Base-by-base conservation (phyloP, 2,888 invertebrate genomes). In the Orchesella flavescens region DNA sequence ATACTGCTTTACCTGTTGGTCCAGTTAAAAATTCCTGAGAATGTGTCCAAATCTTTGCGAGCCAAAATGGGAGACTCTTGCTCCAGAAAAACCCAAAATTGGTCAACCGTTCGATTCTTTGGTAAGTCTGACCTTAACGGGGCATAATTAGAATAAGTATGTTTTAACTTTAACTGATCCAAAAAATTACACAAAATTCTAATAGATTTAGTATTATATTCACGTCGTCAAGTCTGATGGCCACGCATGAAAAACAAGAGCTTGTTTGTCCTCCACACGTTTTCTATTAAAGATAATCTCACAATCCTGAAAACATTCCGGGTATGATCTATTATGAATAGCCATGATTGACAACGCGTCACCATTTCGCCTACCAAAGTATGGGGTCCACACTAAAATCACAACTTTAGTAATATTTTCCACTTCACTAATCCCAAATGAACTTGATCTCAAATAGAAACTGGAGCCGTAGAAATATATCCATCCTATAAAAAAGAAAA, bases 11-110 rank as follows among this genome's bases (percentile, higher is more conserved):
- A 65, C 7, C 34, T 65, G 34, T 34, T 65, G 34, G 65, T 66
- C 66, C 66, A 66, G n/a, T 66, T 66, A 66, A 66, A 66, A 17
- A 66, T 1, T 17, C 46, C 46, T 4, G 44, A 3, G 12, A 66
- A 66, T 5, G 66, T 10, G 2, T 66, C 13, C 44, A 66, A 44
- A 44, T 43, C 19, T 1, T 5, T 10, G 1, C 1, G 1, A 1
- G 17, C 17, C 1, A 17, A 9, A 17, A 17, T n/a, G n/a, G 66
- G 66, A 1, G 66, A 44, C 13, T 66, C 44, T n/a, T 44, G 66
- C 44, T 3, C n/a, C 10, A 66, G 19, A 9, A 44, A 44, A 15
- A 66, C 46, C 66, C 66, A 66, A 5, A 43, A 5, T 19, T 66
- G 66, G 17, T 5, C 1, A 5, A 19, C 10, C 4, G 59, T 4